Conservation (phyloP, 92 coral and sea anemone genomes). For the Meandrina meandrites region DNA sequence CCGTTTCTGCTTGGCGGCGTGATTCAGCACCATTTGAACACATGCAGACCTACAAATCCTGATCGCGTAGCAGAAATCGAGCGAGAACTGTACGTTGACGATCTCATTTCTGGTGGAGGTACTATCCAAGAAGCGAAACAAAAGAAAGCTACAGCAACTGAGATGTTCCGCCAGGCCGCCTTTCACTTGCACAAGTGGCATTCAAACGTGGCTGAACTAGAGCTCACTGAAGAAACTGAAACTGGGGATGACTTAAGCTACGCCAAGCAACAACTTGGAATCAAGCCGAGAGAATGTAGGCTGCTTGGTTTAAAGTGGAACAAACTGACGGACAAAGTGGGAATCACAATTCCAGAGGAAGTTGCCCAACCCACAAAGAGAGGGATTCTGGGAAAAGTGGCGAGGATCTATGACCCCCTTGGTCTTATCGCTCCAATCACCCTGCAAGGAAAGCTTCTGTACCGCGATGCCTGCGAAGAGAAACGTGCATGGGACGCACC, state of each 20-base stretch:
- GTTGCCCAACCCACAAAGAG: conserved; percentile 43
- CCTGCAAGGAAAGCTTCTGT: conserved; percentile 55
- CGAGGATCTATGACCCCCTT: conserved; percentile 58
- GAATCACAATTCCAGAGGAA: conserved; percentile 32
- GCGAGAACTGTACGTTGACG: too few relatives aligned
- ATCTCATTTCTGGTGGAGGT: conserved; percentile 43
- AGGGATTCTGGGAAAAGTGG: conserved; percentile 47
- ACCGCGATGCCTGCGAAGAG: conserved; percentile 50
- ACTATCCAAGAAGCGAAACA: conserved; percentile 44
- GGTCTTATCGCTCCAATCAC: conserved; percentile 49
- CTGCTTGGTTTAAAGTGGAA: conserved; percentile 57
- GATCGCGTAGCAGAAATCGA: too few relatives aligned
- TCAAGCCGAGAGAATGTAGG: conserved; percentile 37
- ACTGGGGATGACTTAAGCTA: conserved; percentile 45
- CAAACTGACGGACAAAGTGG: conserved; percentile 41
- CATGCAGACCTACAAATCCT: too few relatives aligned
- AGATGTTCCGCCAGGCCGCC: too few relatives aligned
- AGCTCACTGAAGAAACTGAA: conserved; percentile 26
- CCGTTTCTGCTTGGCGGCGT: conserved; percentile 56
- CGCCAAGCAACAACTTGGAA: conserved; percentile 49
- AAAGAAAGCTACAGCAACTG: conserved; percentile 39
- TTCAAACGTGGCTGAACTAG: too few relatives aligned
- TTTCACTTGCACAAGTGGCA: too few relatives aligned
- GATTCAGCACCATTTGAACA: conserved; percentile 41
- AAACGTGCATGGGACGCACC: conserved; percentile 58